Evolutionary conservation across 2,888 invertebrate species (phyloP), one percentile per base, ranked within the genome.

Genomic region (Calliopum simillimum): DNA sequence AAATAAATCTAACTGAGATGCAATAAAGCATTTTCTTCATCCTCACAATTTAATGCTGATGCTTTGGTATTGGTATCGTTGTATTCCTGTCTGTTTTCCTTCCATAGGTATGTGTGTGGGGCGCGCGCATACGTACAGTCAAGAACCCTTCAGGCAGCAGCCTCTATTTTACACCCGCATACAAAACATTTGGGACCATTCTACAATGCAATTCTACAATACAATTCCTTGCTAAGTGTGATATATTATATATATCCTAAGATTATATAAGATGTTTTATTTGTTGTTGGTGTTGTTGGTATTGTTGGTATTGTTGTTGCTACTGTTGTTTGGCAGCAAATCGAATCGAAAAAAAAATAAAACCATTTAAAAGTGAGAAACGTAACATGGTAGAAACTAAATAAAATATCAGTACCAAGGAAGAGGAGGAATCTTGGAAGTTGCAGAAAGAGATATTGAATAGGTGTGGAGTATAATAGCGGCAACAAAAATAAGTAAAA

Each of bases 1-100:
- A 83, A 85, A 84, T 84, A 84, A 85, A 83, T 84, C 85, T 84
- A 83, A 80, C 81, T 79, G 82, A 82, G 80, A 84, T 83, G 82
- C 83, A 81, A 84, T 84, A 84, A 84, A 84, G 84, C 84, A 84
- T 84, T 85, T 85, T 81, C 84, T 80, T 79, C 81, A 79, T 82
- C 44, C 47, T 82, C 81, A 78, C 82, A 81, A 82, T 84, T 82
- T 82, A 84, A 84, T 83, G 82, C 80, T n/a, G 79, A 80, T 81
- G 69, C 63, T 73, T 70, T 64, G 64, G 68, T 71, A 62, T 69
- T 55, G 56, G 16, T 55, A 44, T 25, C n/a, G n/a, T n/a, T 55
- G 68, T 59, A 41, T 58, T 8, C 33, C 21, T 51, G 64, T 58
- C 64, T 41, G 62, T 25, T 14, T 64, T 47, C 33, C n/a, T n/a